Base-by-base conservation (phyloP, 2,888 invertebrate genomes). In the Elmis aenea region DNA sequence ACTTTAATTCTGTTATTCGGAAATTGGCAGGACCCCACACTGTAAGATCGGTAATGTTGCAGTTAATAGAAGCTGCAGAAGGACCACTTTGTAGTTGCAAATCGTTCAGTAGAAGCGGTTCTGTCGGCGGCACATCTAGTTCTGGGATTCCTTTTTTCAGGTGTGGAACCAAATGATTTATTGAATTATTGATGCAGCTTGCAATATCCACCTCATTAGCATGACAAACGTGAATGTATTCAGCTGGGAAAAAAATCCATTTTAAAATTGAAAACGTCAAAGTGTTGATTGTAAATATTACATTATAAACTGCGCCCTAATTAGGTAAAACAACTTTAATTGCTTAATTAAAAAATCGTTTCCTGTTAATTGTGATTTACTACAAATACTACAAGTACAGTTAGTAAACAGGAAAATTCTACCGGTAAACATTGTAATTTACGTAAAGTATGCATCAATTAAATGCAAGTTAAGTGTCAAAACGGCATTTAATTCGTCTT, bases 11-110 rank as follows among this genome's bases (percentile, higher is more conserved):
- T 42, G 73, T 63, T 10, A 79, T 71, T 48, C 75, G 70, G 56
- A 78, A 79, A 52, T 72, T 68, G 44, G 77, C 74, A 1, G 77
- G 74, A 3, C 79, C 80, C 43, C 70, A 67, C 6, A 79, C 77
- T 50, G 73, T 72, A 24, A 79, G 64, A 43, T 79, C 73, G 33
- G 76, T 76, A 27, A 78, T 75, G 25, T 77, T 74, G 1, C 77
- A 77, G 1, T 75, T 73, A 36, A 79, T 70, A 57, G 56, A 58
- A 2, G 59, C 59, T 1, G 38, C 41, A 27, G 33, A 47, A 11
- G 76, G 59, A 15, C 64, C 64, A 27, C 59, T 57, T 36, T 52
- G 48, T 23, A 65, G 34, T 28, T 54, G 48, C 3, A 65, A 48
- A 35, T 54, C 54, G 11, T 59, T 57, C 11, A 65, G 32, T 9